Conservation (phyloP, 2,888 invertebrate species). For the Eupithecia subfuscata region DNA sequence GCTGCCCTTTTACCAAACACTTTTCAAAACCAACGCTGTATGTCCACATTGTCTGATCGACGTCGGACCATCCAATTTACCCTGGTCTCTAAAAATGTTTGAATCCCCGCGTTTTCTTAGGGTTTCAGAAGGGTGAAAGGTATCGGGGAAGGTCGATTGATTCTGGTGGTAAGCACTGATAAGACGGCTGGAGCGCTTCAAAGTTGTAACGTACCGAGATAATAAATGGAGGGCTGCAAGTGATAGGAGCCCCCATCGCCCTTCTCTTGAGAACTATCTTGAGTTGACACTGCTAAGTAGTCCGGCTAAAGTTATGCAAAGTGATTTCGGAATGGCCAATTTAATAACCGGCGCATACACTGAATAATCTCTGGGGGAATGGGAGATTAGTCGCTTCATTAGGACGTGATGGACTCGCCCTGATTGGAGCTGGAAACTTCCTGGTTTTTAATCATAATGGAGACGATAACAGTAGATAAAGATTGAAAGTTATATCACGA, state of each 20-base stretch:
- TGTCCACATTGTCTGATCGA: slow-evolving; percentile 47
- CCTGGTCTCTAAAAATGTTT: slow-evolving; percentile 44
- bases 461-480: not conserved
- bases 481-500: not conserved
- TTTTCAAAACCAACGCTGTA: slow-evolving; percentile 48
- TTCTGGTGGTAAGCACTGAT: slow-evolving; percentile 54
- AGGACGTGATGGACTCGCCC: not conserved
- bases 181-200: slow-evolving; percentile 54
- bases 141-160: slow-evolving; percentile 47
- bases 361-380: slow-evolving; percentile 12
- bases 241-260: slow-evolving; percentile 50
- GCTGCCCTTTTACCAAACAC: slow-evolving; percentile 49
- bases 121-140: slow-evolving; percentile 33
- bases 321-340: slow-evolving; percentile 37
- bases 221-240: slow-evolving; percentile 59
- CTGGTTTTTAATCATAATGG: not conserved
- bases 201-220: slow-evolving; percentile 57
- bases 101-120: slow-evolving; percentile 20
- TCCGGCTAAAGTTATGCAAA: slow-evolving; percentile 44
- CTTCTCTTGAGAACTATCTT: slow-evolving; percentile 42
- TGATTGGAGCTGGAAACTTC: not conserved
- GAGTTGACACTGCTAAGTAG: slow-evolving; percentile 47
- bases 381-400: slow-evolving; percentile 10
- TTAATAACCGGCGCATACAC: slow-evolving; percentile 30
- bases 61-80: slow-evolving; percentile 46